phyloP scores from a whole-genome alignment of 2,113 vertebrate species.

The Ophthalmolycus amberensis region DNA sequence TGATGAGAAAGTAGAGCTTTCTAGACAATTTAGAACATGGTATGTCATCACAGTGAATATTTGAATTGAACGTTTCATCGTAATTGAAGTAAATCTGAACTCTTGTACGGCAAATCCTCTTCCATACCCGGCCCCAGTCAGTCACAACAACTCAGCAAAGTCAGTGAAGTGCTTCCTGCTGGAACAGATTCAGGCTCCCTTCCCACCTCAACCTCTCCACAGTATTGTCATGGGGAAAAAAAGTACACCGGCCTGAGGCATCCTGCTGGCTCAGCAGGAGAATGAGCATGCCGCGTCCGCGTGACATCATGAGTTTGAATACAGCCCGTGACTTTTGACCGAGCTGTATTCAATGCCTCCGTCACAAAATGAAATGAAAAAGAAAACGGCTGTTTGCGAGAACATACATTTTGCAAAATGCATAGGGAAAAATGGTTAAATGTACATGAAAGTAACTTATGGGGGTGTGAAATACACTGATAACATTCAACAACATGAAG shows the following conservation, averaged over 20 bases:
- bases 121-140: conserved; percentile 29
- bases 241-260: conserved; percentile 56
- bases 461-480: background rate
- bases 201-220: conserved; percentile 50
- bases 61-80: conserved; percentile 32
- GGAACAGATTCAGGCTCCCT: conserved; percentile 50
- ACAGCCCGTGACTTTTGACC: conserved; percentile 38
- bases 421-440: background rate
- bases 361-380: conserved; percentile 20
- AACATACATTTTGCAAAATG: background rate
- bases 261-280: conserved; percentile 58
- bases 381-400: background rate
- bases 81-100: conserved; percentile 60
- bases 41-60: conserved; percentile 25
- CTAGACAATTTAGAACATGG: conserved; percentile 29
- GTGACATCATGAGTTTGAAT: conserved; percentile 47
- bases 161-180: conserved; percentile 68
- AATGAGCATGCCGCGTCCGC: conserved; percentile 26
- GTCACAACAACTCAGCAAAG: conserved; percentile 64
- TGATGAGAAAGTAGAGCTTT: conserved; percentile 31
- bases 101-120: conserved; percentile 56
- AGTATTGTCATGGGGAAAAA: conserved; percentile 54
- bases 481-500: conserved; percentile 24
- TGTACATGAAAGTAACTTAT: background rate
- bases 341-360: background rate